Conservation (phyloP, 2,888 invertebrate genomes). For the Erebia epiphron region DNA sequence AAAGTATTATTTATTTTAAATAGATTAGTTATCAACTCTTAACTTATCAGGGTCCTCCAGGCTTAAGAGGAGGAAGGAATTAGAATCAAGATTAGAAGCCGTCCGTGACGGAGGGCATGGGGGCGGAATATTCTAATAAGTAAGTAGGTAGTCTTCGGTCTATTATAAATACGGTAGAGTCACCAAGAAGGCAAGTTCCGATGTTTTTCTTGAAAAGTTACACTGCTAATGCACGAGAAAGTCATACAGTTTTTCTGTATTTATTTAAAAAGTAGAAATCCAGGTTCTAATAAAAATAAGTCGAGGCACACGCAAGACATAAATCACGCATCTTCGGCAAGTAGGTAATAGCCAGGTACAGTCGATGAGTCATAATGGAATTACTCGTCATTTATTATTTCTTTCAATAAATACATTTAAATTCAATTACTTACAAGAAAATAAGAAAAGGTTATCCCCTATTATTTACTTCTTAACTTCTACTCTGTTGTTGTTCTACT, state of each 20-base stretch:
- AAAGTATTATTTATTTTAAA: too few species aligned
- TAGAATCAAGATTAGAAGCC: too few species aligned
- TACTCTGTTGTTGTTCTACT: too few species aligned
- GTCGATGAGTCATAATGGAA: not conserved
- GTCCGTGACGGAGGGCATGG: too few species aligned
- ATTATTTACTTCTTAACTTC: too few species aligned
- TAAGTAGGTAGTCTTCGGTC: too few species aligned
- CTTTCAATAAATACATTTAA: not conserved
- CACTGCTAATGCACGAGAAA: not conserved
- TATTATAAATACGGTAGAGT: too few species aligned
- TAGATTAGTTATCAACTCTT: too few species aligned
- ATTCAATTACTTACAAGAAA: not conserved
- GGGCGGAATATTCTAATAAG: too few species aligned
- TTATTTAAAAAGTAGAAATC: not conserved
- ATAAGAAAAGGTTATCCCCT: too few species aligned
- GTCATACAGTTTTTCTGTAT: not conserved
- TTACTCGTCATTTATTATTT: not conserved
- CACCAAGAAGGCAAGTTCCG: not conserved
- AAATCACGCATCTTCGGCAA: not conserved
- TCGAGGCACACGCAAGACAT: not conserved
- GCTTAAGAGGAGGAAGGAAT: too few species aligned
- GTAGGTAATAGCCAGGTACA: not conserved
- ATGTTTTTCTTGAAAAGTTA: not conserved
- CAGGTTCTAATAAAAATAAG: conserved; percentile 1
- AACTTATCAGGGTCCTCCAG: too few species aligned